Conservation (phyloP, 2,797 vertebrate genomes). For the Darevskia nairensis region DNA sequence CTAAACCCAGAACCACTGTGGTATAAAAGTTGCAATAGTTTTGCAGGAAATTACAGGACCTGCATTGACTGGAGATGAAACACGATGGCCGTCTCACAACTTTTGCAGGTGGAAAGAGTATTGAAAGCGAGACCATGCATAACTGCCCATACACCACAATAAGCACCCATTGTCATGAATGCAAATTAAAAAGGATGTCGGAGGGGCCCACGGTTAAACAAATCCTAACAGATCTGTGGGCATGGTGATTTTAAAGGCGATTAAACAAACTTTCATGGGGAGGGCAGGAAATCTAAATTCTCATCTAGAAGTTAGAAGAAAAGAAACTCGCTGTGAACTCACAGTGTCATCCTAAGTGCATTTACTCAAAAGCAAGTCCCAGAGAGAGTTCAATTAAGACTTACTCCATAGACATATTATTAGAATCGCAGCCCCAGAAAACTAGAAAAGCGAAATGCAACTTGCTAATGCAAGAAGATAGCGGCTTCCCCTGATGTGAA, state of each 20-base stretch:
- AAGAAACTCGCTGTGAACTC: background rate
- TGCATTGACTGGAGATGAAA: too few relatives aligned
- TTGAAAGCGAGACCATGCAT: too few relatives aligned
- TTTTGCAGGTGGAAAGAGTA: too few relatives aligned
- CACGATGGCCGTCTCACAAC: too few relatives aligned
- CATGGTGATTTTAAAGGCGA: too few relatives aligned
- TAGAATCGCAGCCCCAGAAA: background rate
- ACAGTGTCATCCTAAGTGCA: background rate
- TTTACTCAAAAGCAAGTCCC: background rate
- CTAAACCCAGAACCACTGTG: too few relatives aligned
- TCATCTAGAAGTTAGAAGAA: background rate
- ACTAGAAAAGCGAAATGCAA: too few relatives aligned
- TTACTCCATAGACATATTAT: background rate
- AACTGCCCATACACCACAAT: too few relatives aligned
- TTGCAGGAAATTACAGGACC: too few relatives aligned
- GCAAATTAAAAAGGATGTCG: too few relatives aligned
- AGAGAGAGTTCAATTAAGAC: background rate
- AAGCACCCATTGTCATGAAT: too few relatives aligned
- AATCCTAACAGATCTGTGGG: background rate
- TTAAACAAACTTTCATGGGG: background rate
- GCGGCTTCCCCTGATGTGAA: background rate
- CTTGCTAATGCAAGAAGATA: background rate
- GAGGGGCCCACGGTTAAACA: background rate
- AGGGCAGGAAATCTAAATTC: background rate
- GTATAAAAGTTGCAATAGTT: too few relatives aligned